Evolutionary conservation across 1,140 invertebrate species (phyloP).

Genomic region (Pygmarrhopalites habei): DNA sequence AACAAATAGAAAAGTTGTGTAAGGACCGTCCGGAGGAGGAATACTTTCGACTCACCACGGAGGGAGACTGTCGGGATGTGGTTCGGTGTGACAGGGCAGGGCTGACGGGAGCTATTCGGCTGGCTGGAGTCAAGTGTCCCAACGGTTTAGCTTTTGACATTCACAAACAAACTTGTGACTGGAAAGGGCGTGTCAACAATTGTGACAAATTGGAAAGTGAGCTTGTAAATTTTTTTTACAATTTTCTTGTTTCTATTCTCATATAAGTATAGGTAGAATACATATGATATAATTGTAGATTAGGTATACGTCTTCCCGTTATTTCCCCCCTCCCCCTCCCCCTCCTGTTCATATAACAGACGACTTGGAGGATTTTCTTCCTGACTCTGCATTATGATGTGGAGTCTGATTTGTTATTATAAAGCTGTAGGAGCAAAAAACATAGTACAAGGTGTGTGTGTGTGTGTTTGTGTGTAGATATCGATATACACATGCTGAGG

Average conservation of each 20-base stretch:
- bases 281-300: too few relatives aligned
- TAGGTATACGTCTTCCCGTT: too few relatives aligned
- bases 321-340: too few relatives aligned
- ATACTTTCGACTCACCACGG: conserved; percentile 75
- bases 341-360: too few relatives aligned
- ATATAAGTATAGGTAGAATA: background rate
- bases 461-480: too few relatives aligned
- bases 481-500: too few relatives aligned
- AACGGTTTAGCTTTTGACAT: conserved; percentile 89
- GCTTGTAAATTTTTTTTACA: conserved; percentile 44
- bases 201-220: conserved; percentile 88
- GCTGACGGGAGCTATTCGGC: conserved; percentile 71
- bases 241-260: background rate
- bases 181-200: conserved; percentile 92
- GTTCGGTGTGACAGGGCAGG: conserved; percentile 85
- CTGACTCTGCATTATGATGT: too few relatives aligned
- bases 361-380: too few relatives aligned
- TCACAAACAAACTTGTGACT: conserved; percentile 88
- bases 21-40: conserved; percentile 76
- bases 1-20: conserved; percentile 73
- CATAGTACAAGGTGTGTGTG: too few relatives aligned
- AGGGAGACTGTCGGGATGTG: conserved; percentile 83
- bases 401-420: too few relatives aligned
- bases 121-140: conserved; percentile 79
- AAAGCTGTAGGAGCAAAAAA: too few relatives aligned